Evolutionary conservation across 2,797 vertebrate genomes (phyloP), one percentile per base, ranked within the genome.

Genomic region (Falco berigora): DNA sequence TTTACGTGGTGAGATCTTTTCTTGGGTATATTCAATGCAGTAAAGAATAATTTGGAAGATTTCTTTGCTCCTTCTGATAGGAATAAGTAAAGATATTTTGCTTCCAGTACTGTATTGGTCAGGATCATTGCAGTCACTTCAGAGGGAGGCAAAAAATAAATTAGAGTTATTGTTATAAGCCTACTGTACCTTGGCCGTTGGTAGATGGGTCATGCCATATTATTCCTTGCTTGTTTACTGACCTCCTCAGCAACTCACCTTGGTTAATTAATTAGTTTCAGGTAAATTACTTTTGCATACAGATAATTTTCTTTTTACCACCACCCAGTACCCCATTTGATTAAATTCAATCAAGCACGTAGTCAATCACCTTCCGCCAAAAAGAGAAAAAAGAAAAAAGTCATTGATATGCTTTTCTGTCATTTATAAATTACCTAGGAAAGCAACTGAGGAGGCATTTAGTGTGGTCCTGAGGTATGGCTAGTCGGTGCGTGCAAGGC

Each of bases 191-290:
- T 77, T 89, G 64, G 53, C 50, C 44, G n/a, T 72, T 73, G 62
- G 68, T 81, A 44, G 55, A 53, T 64, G 64, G 27, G 64, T 92
- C 64, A 55, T 80, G 66, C 52, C 72, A 46, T 75, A 42, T 80
- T 87, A 72, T n/a, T 91, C 67, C 63, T 77, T 71, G 25, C 58
- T 92, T 95, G 82, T 96, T 91, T 94, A 94, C 86, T 91, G 79
- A 85, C 72, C 69, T 72, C 90, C 68, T 92, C 58, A 86, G 72
- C 61, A 67, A 22, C 81, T 80, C 44, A 74, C 71, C 53, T 92
- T 69, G 61, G 53, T 72, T 83, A 95, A 85, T 94, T 92, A 84
- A 93, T 95, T 94, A 53, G 52, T 86, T 95, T 92, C 72, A 68
- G 44, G 90, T 92, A 92, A 74, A 91, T 92, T 91, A 64, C 40